Percentiles rank a stretch among this genome's conserved stretches.
Evolutionary conservation across 2,888 invertebrate species (phyloP).

Genomic region (Carcina quercana): DNA sequence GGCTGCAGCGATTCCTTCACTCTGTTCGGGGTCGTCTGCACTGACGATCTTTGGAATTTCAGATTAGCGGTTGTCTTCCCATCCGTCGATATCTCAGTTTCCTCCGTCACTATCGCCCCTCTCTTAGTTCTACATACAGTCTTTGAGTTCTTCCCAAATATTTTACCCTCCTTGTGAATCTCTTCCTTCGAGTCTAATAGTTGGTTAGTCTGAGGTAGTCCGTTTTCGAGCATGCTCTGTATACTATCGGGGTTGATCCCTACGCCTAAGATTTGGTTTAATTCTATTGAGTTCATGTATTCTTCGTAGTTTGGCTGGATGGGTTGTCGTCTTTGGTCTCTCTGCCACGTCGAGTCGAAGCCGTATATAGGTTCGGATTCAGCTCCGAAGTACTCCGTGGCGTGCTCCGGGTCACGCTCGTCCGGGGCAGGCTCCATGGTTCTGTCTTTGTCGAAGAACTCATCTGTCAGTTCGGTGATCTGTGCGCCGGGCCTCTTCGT

Average conservation of each 20-base stretch:
- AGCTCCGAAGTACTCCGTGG: slow-evolving; percentile 33
- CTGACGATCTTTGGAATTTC: slow-evolving; percentile 57
- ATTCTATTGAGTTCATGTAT: slow-evolving; percentile 47
- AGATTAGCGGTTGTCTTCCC: slow-evolving; percentile 54
- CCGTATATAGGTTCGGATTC: slow-evolving; percentile 59
- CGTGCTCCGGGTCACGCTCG: slow-evolving; percentile 23
- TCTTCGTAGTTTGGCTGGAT: slow-evolving; percentile 57
- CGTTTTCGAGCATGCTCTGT: slow-evolving; percentile 57
- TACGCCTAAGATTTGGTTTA: slow-evolving; percentile 52
- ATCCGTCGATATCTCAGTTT: slow-evolving; percentile 59
- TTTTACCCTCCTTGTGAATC: slow-evolving; percentile 50
- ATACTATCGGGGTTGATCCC: slow-evolving; percentile 50
- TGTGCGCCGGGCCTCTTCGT: slow-evolving; percentile 63
- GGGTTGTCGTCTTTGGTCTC: slow-evolving; percentile 70
- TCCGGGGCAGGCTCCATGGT: slow-evolving; percentile 60
- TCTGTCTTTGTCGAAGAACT: slow-evolving; percentile 53
- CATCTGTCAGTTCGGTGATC: slow-evolving; percentile 66
- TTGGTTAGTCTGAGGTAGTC: slow-evolving; percentile 50
- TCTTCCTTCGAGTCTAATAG: slow-evolving; percentile 56
- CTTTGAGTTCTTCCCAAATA: slow-evolving; percentile 55
- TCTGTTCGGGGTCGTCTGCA: slow-evolving; percentile 55
- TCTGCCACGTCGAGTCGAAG: slow-evolving; percentile 57
- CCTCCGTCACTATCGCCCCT: slow-evolving; percentile 61
- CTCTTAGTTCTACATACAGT: slow-evolving; percentile 55
- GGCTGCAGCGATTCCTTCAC: slow-evolving; percentile 54